phyloP scores from a whole-genome alignment of 2,888 invertebrate species.

The Cheilosia vulpina region DNA sequence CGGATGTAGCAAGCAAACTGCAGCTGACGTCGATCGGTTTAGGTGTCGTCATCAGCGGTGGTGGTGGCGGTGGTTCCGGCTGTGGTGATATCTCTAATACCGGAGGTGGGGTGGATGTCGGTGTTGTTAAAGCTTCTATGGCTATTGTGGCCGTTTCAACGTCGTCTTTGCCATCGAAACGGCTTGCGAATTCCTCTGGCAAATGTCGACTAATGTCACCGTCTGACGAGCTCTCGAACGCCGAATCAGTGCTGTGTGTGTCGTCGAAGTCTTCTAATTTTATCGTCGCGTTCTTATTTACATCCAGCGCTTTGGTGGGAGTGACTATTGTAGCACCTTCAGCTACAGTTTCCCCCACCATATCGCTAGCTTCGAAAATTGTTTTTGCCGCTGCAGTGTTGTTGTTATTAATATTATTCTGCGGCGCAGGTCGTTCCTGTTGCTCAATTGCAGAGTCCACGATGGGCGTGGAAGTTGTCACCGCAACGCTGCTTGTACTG shows the following conservation, averaged over 20 bases:
- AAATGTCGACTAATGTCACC: constrained; percentile 82
- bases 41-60: constrained; percentile 49
- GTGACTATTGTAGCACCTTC: constrained; percentile 60
- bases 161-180: constrained; percentile 80
- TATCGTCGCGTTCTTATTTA: constrained; percentile 81
- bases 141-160: constrained; percentile 82
- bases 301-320: constrained; percentile 79
- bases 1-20: constrained; percentile 27
- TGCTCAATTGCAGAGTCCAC: constrained; percentile 42
- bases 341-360: constrained; percentile 47
- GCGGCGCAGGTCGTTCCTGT: constrained; percentile 33
- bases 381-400: constrained; percentile 58
- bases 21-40: constrained; percentile 52
- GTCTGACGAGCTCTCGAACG: constrained; percentile 83
- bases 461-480: constrained; percentile 59
- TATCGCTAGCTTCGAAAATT: constrained; percentile 59
- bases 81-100: constrained; percentile 40
- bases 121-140: constrained; percentile 78
- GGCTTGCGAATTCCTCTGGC: constrained; percentile 81
- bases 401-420: constrained; percentile 24
- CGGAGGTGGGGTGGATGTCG: constrained; percentile 75
- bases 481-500: constrained; percentile 52
- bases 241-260: constrained; percentile 82
- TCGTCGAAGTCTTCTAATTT: constrained; percentile 81
- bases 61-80: constrained; percentile 53